These are phyloP conservation scores for Uropsilus gracilis DNA, from an alignment of 2,113 vertebrate genomes.

Conservation along the genomic window DNA sequence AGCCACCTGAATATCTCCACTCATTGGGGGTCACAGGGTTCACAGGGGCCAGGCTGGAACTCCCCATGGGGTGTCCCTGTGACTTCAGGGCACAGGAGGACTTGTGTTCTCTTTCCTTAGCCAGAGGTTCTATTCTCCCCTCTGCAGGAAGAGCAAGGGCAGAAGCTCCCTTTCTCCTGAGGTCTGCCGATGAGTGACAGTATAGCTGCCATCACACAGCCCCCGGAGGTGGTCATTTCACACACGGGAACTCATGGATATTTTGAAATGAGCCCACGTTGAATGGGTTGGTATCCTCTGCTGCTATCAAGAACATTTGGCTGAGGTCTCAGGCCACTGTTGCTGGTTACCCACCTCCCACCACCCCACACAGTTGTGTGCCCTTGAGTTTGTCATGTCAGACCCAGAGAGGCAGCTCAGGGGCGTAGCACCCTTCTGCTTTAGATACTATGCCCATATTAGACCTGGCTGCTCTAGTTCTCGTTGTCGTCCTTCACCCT, in stretches of 20 bases:
- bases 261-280: background rate
- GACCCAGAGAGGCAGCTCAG: no score
- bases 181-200: background rate
- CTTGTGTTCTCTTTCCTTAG: no score
- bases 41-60: no score
- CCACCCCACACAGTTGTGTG: rapidly evolving
- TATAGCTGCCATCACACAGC: background rate
- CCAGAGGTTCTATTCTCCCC: background rate
- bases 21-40: no score
- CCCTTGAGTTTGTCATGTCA: background rate
- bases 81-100: no score
- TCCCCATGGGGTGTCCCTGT: no score
- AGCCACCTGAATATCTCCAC: no score
- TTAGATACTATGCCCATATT: background rate
- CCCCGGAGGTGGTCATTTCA: background rate
- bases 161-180: background rate
- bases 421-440: no score
- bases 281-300: background rate
- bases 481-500: background rate
- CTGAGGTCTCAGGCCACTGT: rapidly evolving
- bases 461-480: background rate
- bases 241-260: background rate
- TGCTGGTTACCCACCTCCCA: no score
- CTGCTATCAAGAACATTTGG: background rate
- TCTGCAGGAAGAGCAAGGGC: background rate